Conservation (phyloP, 1,140 invertebrate species). For the Penaeus indicus region DNA sequence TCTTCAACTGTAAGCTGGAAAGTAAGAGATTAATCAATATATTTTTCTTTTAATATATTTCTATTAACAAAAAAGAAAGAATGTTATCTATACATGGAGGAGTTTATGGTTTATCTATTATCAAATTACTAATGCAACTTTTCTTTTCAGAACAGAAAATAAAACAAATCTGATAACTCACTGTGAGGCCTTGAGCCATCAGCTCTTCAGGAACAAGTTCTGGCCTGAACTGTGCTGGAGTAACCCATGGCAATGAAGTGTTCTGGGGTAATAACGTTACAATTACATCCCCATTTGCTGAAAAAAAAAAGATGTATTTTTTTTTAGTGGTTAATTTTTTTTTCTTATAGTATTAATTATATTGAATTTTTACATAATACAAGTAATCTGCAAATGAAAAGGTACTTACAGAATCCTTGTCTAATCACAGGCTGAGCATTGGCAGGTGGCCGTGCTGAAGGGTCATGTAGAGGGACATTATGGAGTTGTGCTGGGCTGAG, state of each 20-base stretch:
- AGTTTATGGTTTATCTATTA: not conserved
- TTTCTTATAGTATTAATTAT: no score
- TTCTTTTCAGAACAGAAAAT: not conserved
- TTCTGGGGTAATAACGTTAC: constrained; percentile 91
- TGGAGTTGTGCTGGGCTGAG: constrained; percentile 56
- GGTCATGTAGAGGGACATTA: constrained; percentile 52
- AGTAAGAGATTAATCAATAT: constrained; percentile 17
- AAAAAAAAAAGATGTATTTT: not conserved
- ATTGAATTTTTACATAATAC: no score
- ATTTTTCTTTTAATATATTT: not conserved
- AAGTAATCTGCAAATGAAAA: no score
- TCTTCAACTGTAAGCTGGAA: constrained; percentile 92
- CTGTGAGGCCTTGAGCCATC: constrained; percentile 92
- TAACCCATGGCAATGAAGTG: constrained; percentile 91
- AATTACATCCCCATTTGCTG: constrained; percentile 93
- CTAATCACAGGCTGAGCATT: constrained; percentile 46
- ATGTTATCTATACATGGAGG: not conserved
- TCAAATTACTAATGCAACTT: not conserved
- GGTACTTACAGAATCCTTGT: constrained; percentile 51
- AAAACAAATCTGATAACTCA: constrained; percentile 71
- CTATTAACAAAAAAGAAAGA: constrained; percentile 11
- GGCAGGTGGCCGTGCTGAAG: constrained; percentile 33
- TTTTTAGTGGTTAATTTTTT: no score
- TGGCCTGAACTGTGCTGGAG: constrained; percentile 89
- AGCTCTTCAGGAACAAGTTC: constrained; percentile 94